Evolutionary conservation across 2,888 invertebrate species (phyloP).

Genomic region (Pterostichus niger): DNA sequence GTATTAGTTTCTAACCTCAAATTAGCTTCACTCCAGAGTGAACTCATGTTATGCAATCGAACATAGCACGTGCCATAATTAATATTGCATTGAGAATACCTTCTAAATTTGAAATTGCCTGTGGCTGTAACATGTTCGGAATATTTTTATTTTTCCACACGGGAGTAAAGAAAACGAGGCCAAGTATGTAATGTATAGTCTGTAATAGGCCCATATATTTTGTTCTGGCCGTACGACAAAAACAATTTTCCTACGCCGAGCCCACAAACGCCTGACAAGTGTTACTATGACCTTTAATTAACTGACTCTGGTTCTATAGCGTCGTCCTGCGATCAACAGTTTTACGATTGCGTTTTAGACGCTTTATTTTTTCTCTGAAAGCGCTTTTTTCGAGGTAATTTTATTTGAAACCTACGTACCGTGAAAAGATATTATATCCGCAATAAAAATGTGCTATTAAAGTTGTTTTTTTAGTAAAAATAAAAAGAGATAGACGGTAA

Average conservation of each 20-base stretch:
- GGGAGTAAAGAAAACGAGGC: constrained; percentile 31
- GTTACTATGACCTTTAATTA: constrained; percentile 60
- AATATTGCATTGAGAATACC: constrained; percentile 8
- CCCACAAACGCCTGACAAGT: constrained; percentile 56
- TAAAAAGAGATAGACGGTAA: no score
- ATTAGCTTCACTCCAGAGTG: no score
- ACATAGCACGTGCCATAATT: neutral
- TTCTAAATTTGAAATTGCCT: neutral
- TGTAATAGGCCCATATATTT: constrained; percentile 59
- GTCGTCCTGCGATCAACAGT: constrained; percentile 10
- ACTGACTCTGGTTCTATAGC: constrained; percentile 15
- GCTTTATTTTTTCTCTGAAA: constrained; percentile 19
- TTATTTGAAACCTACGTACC: neutral
- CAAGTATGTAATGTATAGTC: constrained; percentile 58
- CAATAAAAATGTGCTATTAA: no score
- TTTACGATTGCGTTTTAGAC: constrained; percentile 8
- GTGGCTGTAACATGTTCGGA: neutral
- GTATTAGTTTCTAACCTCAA: no score
- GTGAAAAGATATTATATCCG: no score
- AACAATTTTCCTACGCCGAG: constrained; percentile 60
- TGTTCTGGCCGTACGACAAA: constrained; percentile 40
- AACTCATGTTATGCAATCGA: no score
- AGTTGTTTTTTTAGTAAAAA: no score
- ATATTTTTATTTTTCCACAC: constrained; percentile 38
- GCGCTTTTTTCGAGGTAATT: neutral